These are phyloP conservation scores for Epinotia nisella DNA, from an alignment of 2,888 invertebrate genomes.

Conservation along the genomic window DNA sequence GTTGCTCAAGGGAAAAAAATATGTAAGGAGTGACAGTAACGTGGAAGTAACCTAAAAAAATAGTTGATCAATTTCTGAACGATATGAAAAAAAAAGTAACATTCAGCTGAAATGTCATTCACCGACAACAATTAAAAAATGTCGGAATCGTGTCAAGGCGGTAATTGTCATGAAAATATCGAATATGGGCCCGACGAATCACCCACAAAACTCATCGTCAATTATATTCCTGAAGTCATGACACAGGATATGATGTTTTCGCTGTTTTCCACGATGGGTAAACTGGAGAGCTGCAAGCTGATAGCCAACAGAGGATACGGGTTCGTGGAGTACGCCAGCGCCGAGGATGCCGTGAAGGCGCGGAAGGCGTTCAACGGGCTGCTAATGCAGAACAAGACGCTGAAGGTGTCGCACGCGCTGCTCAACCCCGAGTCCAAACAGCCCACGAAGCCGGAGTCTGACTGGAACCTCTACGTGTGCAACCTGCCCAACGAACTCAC, in stretches of 20 bases:
- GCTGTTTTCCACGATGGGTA: conserved; percentile 84
- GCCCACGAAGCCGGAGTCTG: conserved; percentile 82
- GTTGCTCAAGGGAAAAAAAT: background rate
- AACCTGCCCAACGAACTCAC: conserved; percentile 85
- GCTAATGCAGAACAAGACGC: conserved; percentile 83
- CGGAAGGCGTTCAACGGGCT: conserved; percentile 82
- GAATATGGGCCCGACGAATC: conserved; percentile 84
- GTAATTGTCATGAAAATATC: conserved; percentile 84
- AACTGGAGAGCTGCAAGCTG: conserved; percentile 85
- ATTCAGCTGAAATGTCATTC: conserved; percentile 80
- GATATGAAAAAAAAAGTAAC: conserved; percentile 60
- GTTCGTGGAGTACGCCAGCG: conserved; percentile 82
- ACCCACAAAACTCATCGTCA: conserved; percentile 85
- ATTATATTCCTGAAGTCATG: conserved; percentile 85
- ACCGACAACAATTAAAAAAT: conserved; percentile 85
- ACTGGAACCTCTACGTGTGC: conserved; percentile 85
- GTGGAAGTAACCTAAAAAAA: background rate
- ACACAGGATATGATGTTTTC: conserved; percentile 85
- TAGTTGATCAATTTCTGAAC: conserved; percentile 60
- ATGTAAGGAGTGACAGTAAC: background rate
- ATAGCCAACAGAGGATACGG: conserved; percentile 84
- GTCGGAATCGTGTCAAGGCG: conserved; percentile 86
- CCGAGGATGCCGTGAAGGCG: conserved; percentile 82
- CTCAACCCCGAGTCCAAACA: conserved; percentile 82
- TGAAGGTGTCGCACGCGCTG: conserved; percentile 82